Conservation (phyloP, 2,888 invertebrate genomes). For the Micoletzkya japonica region DNA sequence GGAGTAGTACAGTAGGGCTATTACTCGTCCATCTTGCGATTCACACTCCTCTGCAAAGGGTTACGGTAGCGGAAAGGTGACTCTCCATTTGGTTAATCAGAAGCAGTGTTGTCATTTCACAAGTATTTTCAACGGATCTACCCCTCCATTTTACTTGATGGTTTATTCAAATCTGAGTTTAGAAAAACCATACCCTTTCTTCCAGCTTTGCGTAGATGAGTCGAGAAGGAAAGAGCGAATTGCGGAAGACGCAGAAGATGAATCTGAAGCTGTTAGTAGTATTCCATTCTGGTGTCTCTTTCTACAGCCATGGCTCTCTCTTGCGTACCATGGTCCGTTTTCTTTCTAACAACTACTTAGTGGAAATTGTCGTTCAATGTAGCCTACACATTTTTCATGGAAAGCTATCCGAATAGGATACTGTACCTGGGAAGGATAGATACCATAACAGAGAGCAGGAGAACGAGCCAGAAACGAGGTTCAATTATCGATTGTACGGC, state of each 20-base stretch:
- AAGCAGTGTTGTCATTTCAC: too few species aligned
- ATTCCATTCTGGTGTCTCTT: not conserved
- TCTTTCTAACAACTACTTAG: too few species aligned
- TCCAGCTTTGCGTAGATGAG: slow-evolving; percentile 25
- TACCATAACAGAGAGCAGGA: slow-evolving; percentile 77
- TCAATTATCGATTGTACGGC: slow-evolving; percentile 78
- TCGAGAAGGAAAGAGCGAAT: slow-evolving; percentile 32
- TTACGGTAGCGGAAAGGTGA: too few species aligned
- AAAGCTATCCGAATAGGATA: not conserved
- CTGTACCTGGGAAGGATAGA: slow-evolving; percentile 81
- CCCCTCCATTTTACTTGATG: not conserved
- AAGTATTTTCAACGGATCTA: too few species aligned
- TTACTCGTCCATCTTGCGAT: too few species aligned
- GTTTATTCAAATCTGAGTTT: not conserved
- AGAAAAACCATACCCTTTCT: slow-evolving; percentile 10
- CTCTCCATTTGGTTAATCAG: too few species aligned
- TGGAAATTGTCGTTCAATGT: too few species aligned
- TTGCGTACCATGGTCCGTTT: too few species aligned
- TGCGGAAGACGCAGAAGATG: slow-evolving; percentile 23
- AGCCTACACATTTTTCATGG: too few species aligned
- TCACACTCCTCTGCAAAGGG: too few species aligned
- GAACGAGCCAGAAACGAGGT: slow-evolving; percentile 80
- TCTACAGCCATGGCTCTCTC: too few species aligned
- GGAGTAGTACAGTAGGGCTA: too few species aligned
- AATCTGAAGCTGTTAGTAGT: slow-evolving; percentile 23